Evolutionary conservation across 2,888 invertebrate genomes (phyloP), one percentile per base, ranked within the genome.

Genomic region (Ophion obscuratus): DNA sequence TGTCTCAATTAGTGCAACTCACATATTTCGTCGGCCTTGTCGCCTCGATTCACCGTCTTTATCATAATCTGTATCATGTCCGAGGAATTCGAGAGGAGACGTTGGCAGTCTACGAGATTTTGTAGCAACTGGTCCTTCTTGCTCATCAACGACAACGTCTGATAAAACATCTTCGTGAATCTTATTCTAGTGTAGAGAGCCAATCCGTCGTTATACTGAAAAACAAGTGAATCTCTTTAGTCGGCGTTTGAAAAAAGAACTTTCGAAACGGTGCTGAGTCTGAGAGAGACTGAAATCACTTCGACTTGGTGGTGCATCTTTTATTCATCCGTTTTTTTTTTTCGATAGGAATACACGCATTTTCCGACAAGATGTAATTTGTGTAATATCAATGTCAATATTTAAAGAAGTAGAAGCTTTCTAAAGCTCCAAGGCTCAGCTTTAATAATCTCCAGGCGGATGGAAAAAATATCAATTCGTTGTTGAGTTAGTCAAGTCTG

Each of bases 121-220:
- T 95, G 95, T 4, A 95, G 95, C 85, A 96, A 95, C 2, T 96
- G 96, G 88, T 96, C 96, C 75, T 96, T 95, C 90, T 96, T 96
- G 2, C 96, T 96, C 92, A 97, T 96, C 83, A 96, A 93, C 10
- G 96, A 95, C 53, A 98, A 95, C 2, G 97, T 96, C 94, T 98
- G 97, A 91, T 98, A 97, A 90, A 99, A 96, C 93, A 98, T 96
- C 87, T 98, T 96, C 66, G 97, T 96, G 93, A 99, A 99, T 90
- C 98, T 97, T 77, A 99, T 96, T 86, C 99, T 96, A 20, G 97
- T 96, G 89, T 97, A 97, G 47, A 98, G 94, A 0, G 97, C 97
- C 85, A 96, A 94, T 90, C 96, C 95, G 84, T 96, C 96, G 88
- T 96, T 95, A 83, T 94, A 94, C 95, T 95, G 88, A 71, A 36